A percentile compares a stretch with the other conserved stretches of the same genome.
Evolutionary conservation across 2,113 vertebrate species (phyloP).

Genomic region (Albula goreensis): DNA sequence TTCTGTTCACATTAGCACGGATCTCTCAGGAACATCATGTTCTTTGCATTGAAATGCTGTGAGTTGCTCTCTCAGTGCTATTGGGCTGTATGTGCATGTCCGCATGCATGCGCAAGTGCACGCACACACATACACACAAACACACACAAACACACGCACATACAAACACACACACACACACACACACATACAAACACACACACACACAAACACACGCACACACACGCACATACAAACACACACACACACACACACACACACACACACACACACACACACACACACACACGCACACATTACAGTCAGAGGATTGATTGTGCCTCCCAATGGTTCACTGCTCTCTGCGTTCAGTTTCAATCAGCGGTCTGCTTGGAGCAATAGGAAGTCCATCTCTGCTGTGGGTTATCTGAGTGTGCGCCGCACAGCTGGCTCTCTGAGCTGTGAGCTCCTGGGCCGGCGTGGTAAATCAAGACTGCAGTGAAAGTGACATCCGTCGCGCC

Average conservation of each 20-base stretch:
- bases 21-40: constrained; percentile 18
- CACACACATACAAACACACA: not conserved
- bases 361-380: not conserved
- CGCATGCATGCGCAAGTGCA: not conserved
- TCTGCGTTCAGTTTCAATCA: not conserved
- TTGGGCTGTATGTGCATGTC: not conserved
- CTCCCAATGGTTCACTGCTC: not conserved
- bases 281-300: not conserved
- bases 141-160: constrained; percentile 7
- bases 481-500: not conserved
- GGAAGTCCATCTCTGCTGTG: constrained; percentile 1
- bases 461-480: constrained; percentile 23
- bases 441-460: constrained; percentile 13
- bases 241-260: constrained; percentile 23
- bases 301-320: not conserved
- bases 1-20: constrained; percentile 4
- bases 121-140: constrained; percentile 13
- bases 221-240: not conserved
- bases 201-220: not conserved
- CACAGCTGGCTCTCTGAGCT: not conserved
- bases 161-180: not conserved
- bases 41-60: not conserved
- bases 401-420: not conserved
- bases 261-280: not conserved
- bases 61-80: not conserved